phyloP scores from a whole-genome alignment of 2,888 invertebrate species.

The Noctua pronuba region DNA sequence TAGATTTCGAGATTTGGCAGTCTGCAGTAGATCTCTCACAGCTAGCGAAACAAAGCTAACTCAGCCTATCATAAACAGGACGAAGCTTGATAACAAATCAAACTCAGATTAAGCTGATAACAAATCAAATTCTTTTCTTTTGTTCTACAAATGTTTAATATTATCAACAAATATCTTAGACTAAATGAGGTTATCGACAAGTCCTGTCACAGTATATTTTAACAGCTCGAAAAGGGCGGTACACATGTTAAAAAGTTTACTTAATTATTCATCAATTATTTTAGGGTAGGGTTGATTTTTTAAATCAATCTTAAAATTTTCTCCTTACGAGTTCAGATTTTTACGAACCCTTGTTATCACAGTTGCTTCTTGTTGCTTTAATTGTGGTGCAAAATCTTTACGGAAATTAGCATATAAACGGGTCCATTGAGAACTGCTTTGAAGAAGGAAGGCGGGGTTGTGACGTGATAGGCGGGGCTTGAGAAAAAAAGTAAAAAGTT shows the following conservation, averaged over 20 bases:
- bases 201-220: constrained; percentile 5
- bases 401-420: constrained; percentile 10
- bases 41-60: neutral
- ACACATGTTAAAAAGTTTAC: neutral
- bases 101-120: constrained; percentile 40
- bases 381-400: neutral
- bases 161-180: constrained; percentile 37
- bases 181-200: constrained; percentile 37
- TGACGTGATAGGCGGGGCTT: neutral
- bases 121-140: constrained; percentile 29
- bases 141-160: constrained; percentile 31
- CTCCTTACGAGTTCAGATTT: neutral
- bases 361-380: constrained; percentile 8
- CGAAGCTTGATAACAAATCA: constrained; percentile 57
- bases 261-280: neutral
- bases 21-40: neutral
- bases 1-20: neutral
- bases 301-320: constrained; percentile 1
- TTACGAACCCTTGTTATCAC: constrained; percentile 1
- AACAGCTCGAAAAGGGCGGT: constrained; percentile 1
- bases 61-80: constrained; percentile 29
- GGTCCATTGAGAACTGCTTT: constrained; percentile 14
- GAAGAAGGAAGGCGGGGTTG: constrained; percentile 1
- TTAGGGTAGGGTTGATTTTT: neutral
- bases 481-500: neutral